Conservation (phyloP, 2,797 vertebrate genomes). For the Acanthiza pusilla region DNA sequence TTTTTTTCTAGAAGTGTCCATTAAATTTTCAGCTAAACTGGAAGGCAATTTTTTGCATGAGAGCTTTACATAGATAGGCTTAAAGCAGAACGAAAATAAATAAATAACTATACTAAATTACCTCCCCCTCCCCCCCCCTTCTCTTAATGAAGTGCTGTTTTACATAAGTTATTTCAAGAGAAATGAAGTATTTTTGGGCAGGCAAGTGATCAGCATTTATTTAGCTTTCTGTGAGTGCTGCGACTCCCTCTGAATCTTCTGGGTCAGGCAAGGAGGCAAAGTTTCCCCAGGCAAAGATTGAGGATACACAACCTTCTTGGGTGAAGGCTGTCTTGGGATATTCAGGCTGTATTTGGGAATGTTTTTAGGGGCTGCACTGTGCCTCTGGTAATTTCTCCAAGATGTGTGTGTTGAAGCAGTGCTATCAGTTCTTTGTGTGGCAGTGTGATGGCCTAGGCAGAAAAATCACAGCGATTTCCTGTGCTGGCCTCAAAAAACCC, state of each 20-base stretch:
- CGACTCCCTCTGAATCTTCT: conserved; percentile 48
- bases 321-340: background rate
- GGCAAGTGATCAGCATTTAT: conserved; percentile 54
- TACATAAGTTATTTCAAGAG: conserved; percentile 65
- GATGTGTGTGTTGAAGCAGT: background rate
- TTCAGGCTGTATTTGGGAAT: background rate
- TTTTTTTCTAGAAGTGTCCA: conserved; percentile 48
- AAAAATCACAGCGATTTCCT: background rate
- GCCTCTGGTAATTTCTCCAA: background rate
- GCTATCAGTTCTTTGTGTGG: background rate
- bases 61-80: conserved; percentile 66
- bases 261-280: conserved; percentile 6
- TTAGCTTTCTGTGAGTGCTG: conserved; percentile 46
- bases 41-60: conserved; percentile 78
- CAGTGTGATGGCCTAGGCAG: background rate
- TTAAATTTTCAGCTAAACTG: conserved; percentile 68
- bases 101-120: conserved; percentile 11
- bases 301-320: background rate
- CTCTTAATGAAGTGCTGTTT: conserved; percentile 67
- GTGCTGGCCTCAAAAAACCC: background rate
- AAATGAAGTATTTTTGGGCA: conserved; percentile 58
- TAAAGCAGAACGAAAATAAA: conserved; percentile 61
- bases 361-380: background rate
- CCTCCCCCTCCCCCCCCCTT: background rate
- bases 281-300: background rate